Conservation (phyloP, 1,140 invertebrate genomes). For the Polypedilum vanderplanki region DNA sequence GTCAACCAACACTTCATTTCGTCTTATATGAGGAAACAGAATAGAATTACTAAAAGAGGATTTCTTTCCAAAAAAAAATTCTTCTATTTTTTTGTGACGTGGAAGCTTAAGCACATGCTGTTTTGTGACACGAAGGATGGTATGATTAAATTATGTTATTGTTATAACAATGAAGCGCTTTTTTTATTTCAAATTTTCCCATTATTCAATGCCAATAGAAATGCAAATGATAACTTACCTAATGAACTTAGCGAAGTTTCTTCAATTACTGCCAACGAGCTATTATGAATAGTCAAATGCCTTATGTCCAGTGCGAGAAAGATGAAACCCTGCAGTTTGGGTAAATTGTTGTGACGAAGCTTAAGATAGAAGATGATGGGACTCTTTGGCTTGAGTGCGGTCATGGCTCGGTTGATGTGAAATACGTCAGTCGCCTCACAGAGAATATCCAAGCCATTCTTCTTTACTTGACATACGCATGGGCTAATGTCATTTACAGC, state of each 20-base stretch:
- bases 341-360: conserved; percentile 71
- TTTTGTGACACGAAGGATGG: too few species aligned
- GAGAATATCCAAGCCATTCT: conserved; percentile 74
- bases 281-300: conserved; percentile 80
- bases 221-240: conserved; percentile 48
- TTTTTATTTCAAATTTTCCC: too few species aligned
- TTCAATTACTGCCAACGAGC: conserved; percentile 76
- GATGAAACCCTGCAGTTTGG: conserved; percentile 73
- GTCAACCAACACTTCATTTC: background rate
- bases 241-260: conserved; percentile 76
- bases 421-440: conserved; percentile 73
- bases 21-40: too few species aligned
- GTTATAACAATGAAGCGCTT: too few species aligned
- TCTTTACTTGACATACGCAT: conserved; percentile 74
- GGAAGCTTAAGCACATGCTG: too few species aligned
- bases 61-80: too few species aligned
- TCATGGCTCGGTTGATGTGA: conserved; percentile 67
- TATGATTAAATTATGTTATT: too few species aligned
- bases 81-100: too few species aligned
- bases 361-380: conserved; percentile 79
- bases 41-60: too few species aligned
- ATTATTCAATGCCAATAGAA: too few species aligned
- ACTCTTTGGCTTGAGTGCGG: conserved; percentile 63
- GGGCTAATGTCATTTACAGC: conserved; percentile 61
- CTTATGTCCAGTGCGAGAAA: conserved; percentile 81